phyloP scores from a whole-genome alignment of 1,140 invertebrate genomes.

The Gryllus bimaculatus region DNA sequence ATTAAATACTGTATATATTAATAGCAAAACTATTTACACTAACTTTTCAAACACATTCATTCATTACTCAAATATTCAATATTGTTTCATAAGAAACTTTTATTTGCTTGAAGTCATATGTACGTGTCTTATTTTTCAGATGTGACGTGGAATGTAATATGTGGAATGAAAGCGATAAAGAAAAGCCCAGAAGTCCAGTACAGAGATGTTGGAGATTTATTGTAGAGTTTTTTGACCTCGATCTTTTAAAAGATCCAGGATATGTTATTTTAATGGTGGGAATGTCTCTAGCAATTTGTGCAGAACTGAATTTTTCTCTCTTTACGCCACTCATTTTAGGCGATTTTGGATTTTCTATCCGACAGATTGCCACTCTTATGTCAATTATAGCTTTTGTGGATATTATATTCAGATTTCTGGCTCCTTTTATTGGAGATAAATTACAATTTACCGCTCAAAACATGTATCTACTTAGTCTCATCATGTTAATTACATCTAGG shows the following conservation, averaged over 20 bases:
- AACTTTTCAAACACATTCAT: no score
- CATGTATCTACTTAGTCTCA: conserved; percentile 56
- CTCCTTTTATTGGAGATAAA: conserved; percentile 51
- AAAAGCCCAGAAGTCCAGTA: neutral
- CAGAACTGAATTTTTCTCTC: conserved; percentile 56
- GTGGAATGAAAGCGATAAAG: neutral
- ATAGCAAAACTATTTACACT: no score
- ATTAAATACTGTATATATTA: no score
- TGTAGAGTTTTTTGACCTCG: conserved; percentile 52
- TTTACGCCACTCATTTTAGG: conserved; percentile 53
- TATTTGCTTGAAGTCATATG: no score
- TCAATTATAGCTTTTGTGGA: conserved; percentile 46
- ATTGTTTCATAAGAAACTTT: no score
- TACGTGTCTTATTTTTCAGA: no score
- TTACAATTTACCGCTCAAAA: conserved; percentile 52
- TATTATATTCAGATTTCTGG: conserved; percentile 45
- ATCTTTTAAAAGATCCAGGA: conserved; percentile 46
- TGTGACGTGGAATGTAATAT: no score
- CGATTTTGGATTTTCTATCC: conserved; percentile 46
- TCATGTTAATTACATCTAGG: conserved; percentile 51
- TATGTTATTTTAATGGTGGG: conserved; percentile 47
- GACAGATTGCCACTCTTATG: conserved; percentile 48
- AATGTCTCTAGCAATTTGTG: conserved; percentile 52
- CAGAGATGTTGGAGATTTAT: conserved; percentile 24
- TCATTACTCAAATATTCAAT: no score